Conservation (phyloP, 2,797 vertebrate genomes). For the Steatocranus sp. region DNA sequence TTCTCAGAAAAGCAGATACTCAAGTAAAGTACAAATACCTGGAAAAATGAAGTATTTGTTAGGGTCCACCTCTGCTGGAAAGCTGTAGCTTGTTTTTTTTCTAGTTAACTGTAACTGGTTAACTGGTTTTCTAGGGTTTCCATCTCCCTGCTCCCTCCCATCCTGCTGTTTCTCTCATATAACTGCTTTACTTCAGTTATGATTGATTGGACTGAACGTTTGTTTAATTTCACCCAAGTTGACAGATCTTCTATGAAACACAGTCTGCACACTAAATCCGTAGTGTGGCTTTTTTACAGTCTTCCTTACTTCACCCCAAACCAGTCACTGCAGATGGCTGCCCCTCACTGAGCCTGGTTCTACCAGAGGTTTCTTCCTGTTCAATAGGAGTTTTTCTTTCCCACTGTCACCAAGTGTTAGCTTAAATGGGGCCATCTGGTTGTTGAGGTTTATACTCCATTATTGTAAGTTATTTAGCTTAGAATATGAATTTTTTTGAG, state of each 20-base stretch:
- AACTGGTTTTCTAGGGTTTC: neutral
- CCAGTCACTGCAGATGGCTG: neutral
- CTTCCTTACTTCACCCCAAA: neutral
- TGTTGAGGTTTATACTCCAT: neutral
- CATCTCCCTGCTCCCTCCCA: neutral
- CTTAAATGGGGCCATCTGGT: fast-evolving
- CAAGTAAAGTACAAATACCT: neutral
- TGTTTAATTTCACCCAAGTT: neutral
- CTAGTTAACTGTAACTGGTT: neutral
- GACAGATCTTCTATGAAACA: neutral
- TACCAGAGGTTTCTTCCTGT: neutral
- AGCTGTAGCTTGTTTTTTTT: neutral
- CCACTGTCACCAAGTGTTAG: neutral
- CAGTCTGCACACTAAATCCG: fast-evolving
- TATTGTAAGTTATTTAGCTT: neutral
- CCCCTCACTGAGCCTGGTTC: neutral
- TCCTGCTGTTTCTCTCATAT: neutral
- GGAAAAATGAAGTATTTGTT: neutral
- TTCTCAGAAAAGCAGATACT: neutral
- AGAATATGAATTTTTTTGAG: fast-evolving
- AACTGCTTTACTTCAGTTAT: neutral
- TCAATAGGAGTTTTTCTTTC: neutral
- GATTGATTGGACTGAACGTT: neutral
- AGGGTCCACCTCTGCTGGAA: neutral
- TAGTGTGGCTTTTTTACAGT: neutral